phyloP scores from a whole-genome alignment of 1,140 invertebrate genomes.

The Araneus ventricosus region DNA sequence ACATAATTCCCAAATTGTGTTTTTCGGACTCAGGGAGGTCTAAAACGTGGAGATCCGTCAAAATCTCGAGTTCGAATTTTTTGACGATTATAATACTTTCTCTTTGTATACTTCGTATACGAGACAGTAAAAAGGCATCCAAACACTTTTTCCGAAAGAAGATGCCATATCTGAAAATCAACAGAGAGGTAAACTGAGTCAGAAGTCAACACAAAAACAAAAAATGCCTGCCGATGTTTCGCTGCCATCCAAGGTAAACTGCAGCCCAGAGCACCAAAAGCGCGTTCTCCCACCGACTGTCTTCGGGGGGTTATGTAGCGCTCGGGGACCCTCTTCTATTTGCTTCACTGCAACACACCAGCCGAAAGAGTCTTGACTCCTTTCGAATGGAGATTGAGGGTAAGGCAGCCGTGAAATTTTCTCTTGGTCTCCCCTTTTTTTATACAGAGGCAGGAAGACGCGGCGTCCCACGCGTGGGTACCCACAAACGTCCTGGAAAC shows the following conservation, averaged over 20 bases:
- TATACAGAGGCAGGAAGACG: background rate
- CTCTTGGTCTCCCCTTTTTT: background rate
- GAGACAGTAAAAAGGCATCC: no score
- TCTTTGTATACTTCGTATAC: no score
- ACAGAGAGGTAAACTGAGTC: no score
- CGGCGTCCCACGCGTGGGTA: background rate
- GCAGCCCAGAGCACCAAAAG: background rate
- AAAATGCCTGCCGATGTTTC: background rate
- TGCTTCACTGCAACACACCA: background rate
- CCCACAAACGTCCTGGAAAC: background rate
- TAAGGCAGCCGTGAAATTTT: conserved; percentile 26
- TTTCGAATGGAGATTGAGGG: background rate
- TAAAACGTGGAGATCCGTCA: no score
- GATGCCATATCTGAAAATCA: no score
- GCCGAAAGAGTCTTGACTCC: background rate
- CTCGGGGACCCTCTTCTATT: conserved; percentile 1
- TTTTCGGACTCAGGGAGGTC: no score
- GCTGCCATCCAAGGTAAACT: background rate
- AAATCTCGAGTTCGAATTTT: no score
- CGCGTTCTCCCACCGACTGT: background rate
- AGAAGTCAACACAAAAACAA: background rate
- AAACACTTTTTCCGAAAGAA: no score
- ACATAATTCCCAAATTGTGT: no score
- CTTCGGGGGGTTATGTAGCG: conserved; percentile 26
- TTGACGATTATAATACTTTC: no score